These are phyloP conservation scores for Oreochromis aureus DNA, from an alignment of 2,113 vertebrate genomes.

Conservation along the genomic window DNA sequence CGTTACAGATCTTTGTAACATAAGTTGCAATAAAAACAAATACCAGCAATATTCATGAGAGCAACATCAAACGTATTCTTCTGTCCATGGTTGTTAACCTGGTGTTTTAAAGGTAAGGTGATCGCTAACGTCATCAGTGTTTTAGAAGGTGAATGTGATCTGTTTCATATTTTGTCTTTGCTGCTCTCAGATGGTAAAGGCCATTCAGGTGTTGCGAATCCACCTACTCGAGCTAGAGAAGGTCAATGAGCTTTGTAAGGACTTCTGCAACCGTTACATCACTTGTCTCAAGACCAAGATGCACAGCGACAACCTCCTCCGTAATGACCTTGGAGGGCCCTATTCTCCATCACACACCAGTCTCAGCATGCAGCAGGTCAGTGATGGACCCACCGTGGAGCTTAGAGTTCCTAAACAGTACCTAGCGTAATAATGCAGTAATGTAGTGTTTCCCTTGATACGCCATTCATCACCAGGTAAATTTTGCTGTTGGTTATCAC, in stretches of 20 bases:
- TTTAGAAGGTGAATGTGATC: not conserved
- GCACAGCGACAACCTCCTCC: slow-evolving; percentile 99
- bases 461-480: not conserved
- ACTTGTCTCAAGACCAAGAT: slow-evolving; percentile 99
- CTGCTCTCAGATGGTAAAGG: slow-evolving; percentile 89
- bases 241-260: slow-evolving; percentile 98
- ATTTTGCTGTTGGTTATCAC: not conserved
- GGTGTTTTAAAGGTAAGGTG: not conserved
- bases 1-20: not conserved
- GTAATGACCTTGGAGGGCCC: slow-evolving; percentile 92
- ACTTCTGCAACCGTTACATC: slow-evolving; percentile 98
- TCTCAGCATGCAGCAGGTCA: slow-evolving; percentile 86
- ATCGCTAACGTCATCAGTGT: not conserved
- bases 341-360: slow-evolving; percentile 93
- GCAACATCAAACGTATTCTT: not conserved
- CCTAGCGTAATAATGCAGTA: not conserved
- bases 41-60: not conserved
- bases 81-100: not conserved
- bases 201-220: slow-evolving; percentile 96
- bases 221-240: slow-evolving; percentile 98
- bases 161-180: not conserved
- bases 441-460: not conserved
- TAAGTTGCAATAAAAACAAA: not conserved
- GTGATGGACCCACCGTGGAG: not conserved
- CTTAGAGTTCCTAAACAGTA: not conserved